These are phyloP conservation scores for Sylvilagus floridanus DNA, from an alignment of 2,797 vertebrate species.

Conservation along the genomic window DNA sequence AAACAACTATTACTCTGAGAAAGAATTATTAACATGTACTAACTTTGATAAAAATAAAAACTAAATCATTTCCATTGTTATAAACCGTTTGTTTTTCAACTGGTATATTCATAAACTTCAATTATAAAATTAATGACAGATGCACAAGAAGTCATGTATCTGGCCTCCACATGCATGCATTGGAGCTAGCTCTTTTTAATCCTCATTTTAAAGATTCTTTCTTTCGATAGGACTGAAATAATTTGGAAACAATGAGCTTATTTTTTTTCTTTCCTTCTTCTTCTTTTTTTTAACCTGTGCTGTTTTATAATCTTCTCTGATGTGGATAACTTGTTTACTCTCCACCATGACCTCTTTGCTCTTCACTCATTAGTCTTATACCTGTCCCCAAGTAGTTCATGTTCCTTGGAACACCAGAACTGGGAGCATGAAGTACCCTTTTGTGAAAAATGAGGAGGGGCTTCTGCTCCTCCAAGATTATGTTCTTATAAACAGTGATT, in stretches of 20 bases:
- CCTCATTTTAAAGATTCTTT: conserved; percentile 83
- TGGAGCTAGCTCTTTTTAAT: conserved; percentile 76
- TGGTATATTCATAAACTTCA: conserved; percentile 84
- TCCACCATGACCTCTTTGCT: background rate
- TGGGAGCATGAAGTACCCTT: background rate
- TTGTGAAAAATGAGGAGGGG: conserved; percentile 17
- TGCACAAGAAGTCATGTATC: conserved; percentile 76
- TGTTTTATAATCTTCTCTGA: conserved; percentile 40
- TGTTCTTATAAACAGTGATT: conserved; percentile 62
- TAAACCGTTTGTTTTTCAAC: conserved; percentile 82
- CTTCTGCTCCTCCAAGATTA: conserved; percentile 13
- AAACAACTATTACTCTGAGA: conserved; percentile 79
- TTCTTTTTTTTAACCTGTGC: conserved; percentile 55
- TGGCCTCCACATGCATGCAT: conserved; percentile 82
- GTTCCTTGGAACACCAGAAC: background rate
- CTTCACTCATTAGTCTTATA: conserved; percentile 30
- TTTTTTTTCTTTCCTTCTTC: conserved; percentile 15
- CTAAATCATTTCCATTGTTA: conserved; percentile 79
- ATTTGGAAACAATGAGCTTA: conserved; percentile 74
- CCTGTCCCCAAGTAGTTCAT: conserved; percentile 30
- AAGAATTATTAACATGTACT: conserved; percentile 81
- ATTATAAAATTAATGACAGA: conserved; percentile 85
- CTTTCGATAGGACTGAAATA: conserved; percentile 80
- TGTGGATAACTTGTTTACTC: conserved; percentile 7
- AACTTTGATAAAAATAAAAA: conserved; percentile 84